Percentiles rank a stretch among this genome's conserved stretches.
Conservation (phyloP, 2,888 invertebrate genomes). For the Nezara viridula region DNA sequence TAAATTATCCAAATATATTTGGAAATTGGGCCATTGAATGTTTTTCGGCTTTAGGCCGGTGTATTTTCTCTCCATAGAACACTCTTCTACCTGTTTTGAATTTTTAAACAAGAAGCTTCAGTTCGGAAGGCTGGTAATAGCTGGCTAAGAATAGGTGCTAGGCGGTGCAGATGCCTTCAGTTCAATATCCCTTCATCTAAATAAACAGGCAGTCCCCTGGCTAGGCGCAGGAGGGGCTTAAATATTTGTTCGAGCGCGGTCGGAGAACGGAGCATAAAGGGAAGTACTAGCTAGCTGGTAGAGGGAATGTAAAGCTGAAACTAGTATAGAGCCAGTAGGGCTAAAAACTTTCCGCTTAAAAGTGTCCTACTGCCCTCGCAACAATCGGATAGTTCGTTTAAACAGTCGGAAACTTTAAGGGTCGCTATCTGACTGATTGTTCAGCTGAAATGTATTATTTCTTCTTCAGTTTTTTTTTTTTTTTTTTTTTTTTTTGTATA, state of each 20-base stretch:
- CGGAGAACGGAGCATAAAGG: not conserved
- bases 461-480: no score
- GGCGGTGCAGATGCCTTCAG: slow-evolving; percentile 20
- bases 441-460: not conserved
- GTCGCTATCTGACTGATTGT: not conserved
- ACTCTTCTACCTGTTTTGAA: not conserved
- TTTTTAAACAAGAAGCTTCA: not conserved
- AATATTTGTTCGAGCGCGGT: slow-evolving; percentile 8
- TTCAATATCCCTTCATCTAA: slow-evolving; percentile 11
- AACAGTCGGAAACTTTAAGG: not conserved
- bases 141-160: not conserved
- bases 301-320: not conserved
- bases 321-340: not conserved
- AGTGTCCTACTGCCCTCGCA: not conserved
- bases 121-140: not conserved
- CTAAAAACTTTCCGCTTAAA: not conserved
- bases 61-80: not conserved
- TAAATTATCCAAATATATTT: no score
- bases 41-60: not conserved
- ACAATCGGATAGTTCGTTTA: not conserved
- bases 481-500: no score
- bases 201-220: not conserved
- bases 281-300: not conserved
- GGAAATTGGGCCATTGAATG: no score
- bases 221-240: not conserved